These are phyloP conservation scores for Eupsittula cactorum DNA, from an alignment of 2,113 vertebrate genomes.

Conservation along the genomic window DNA sequence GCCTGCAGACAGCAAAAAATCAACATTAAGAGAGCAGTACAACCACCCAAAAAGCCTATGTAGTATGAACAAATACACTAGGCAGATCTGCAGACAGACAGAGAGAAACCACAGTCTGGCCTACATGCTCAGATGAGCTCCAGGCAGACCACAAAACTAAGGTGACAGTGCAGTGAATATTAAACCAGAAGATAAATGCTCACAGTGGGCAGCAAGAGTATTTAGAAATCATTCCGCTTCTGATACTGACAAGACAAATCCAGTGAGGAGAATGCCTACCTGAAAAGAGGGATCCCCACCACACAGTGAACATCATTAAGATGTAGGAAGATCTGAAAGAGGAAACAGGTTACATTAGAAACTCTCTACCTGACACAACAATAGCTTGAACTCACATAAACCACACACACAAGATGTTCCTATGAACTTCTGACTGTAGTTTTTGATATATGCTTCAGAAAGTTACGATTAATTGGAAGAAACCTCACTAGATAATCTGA, in stretches of 20 bases:
- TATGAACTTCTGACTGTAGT: neutral
- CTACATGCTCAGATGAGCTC: neutral
- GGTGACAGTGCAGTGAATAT: neutral
- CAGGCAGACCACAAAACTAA: neutral
- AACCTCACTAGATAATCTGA: neutral
- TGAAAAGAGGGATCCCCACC: constrained; percentile 88
- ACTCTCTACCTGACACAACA: neutral
- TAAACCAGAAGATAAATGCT: neutral
- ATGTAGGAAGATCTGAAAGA: constrained; percentile 84
- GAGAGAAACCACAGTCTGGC: neutral
- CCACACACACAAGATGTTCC: neutral
- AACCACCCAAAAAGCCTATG: neutral
- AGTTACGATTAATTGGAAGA: neutral
- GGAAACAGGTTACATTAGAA: neutral
- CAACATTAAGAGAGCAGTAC: neutral
- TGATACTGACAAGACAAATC: neutral
- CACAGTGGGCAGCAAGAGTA: neutral
- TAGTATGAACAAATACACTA: neutral
- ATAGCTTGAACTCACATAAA: neutral
- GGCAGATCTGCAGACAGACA: neutral
- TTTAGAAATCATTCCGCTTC: neutral
- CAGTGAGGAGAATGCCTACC: constrained; percentile 65
- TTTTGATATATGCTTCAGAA: neutral
- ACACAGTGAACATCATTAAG: constrained; percentile 86
- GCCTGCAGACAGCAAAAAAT: constrained; percentile 60